Base-by-base conservation (phyloP, 2,113 vertebrate species). In the Dicentrarchus labrax region DNA sequence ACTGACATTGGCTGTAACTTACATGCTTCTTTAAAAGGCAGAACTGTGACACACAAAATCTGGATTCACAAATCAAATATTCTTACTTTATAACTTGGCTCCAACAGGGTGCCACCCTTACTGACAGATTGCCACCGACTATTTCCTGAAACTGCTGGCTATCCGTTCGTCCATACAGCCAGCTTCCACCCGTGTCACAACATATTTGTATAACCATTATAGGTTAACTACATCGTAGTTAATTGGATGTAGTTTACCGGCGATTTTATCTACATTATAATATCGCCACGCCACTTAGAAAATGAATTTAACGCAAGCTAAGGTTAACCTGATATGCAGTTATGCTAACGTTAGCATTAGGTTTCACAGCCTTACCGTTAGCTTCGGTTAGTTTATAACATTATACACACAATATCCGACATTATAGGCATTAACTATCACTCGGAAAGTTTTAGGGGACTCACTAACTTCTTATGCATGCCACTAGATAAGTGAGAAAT, bases 261-360 rank as follows among this genome's bases (percentile, higher is more conserved):
- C 45, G 5, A 19, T n/a, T 2, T 47, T 19, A 6, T 15, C 0
- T 9, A 24, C 4, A 60, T 38, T 13, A 30, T 69, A 76, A 1
- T 22, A 4, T 66, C 15, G 0, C 9, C 7, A 56, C 70, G 5
- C 2, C 4, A n/a, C 12, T 41, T 13, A 5, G 0, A 54, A 71
- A 77, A 48, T 0, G 10, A 30, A 4, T 39, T 11, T 8, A 65
- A 53, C 5, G 10, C 8, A 36, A 39, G 47, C 13, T 60, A 30
- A 30, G 30, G 30, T 30, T 30, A 57, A 54, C 67, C 48, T 72
- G 11, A 53, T 11, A 75, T 62, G 24, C 16, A 80, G 68, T 12
- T 80, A 82, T 2, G 77, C 71, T 72, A 39, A 60, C 54, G 54
- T 75, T 87, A 86, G 84, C 86, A 78, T 87, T 60, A 62, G 39